These are phyloP conservation scores for Biston betularia DNA, from an alignment of 2,888 invertebrate genomes.

Conservation along the genomic window DNA sequence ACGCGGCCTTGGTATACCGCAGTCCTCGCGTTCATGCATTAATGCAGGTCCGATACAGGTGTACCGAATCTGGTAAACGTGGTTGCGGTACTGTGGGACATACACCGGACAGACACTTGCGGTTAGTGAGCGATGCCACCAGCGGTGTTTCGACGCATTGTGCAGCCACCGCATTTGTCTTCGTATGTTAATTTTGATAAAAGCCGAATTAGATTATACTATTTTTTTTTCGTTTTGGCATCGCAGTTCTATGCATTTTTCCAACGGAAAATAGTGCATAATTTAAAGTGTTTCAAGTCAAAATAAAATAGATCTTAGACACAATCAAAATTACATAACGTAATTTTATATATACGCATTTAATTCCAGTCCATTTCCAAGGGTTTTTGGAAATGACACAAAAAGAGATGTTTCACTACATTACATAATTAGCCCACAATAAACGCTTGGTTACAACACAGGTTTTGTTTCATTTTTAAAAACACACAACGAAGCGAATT, in stretches of 20 bases:
- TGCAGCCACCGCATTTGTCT: conserved; percentile 38
- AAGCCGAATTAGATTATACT: not conserved
- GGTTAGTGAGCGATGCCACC: conserved; percentile 57
- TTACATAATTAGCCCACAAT: no score
- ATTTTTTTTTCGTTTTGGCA: not conserved
- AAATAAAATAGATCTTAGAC: no score
- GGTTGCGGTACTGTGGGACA: conserved; percentile 34
- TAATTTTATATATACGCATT: no score
- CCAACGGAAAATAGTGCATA: not conserved
- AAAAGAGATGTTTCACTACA: no score
- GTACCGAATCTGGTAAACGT: conserved; percentile 30
- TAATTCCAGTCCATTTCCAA: no score
- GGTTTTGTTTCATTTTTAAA: no score
- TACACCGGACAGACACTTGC: conserved; percentile 37
- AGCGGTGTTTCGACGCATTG: conserved; percentile 26
- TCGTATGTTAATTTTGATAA: conserved; percentile 6
- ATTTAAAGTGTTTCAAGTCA: no score
- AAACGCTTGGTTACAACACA: no score
- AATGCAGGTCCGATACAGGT: conserved; percentile 36
- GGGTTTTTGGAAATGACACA: no score
- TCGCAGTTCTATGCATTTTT: not conserved
- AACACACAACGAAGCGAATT: no score
- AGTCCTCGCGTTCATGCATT: conserved; percentile 18
- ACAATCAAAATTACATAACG: no score
- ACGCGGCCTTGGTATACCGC: not conserved